A percentile compares a stretch with the other conserved stretches of the same genome.
phyloP scores from a whole-genome alignment of 2,888 invertebrate genomes.

The Dichetophora obliterata region DNA sequence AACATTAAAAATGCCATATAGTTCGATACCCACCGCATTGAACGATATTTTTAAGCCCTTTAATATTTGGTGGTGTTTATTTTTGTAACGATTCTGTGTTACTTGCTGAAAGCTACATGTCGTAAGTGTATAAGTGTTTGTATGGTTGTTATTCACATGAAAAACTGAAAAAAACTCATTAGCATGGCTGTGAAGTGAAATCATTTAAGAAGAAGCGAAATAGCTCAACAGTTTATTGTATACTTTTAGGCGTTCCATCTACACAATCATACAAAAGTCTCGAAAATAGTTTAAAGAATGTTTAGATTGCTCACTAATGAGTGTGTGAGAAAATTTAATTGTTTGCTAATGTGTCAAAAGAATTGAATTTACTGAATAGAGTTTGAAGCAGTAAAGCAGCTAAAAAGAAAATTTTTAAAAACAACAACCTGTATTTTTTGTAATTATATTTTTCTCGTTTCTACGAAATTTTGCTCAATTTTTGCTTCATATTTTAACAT shows the following conservation, averaged over 20 bases:
- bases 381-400: no score
- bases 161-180: background rate
- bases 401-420: no score
- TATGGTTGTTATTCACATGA: background rate
- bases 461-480: no score
- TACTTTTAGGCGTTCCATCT: no score
- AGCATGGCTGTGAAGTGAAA: background rate
- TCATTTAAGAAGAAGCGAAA: background rate
- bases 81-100: constrained; percentile 54
- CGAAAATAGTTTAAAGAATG: background rate
- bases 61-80: constrained; percentile 52
- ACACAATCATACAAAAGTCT: no score
- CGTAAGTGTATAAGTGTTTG: background rate
- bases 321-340: background rate
- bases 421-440: no score
- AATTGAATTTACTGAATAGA: background rate
- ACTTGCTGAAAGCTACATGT: constrained; percentile 7
- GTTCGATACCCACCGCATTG: no score
- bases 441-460: no score
- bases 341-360: background rate
- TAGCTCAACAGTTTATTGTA: no score
- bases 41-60: no score
- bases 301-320: background rate
- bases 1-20: background rate
- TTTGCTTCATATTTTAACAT: no score